A percentile compares a stretch with the other conserved stretches of the same genome.
These are phyloP conservation scores for Lutraria lutraria DNA, from an alignment of 2,888 invertebrate genomes.

Conservation along the genomic window DNA sequence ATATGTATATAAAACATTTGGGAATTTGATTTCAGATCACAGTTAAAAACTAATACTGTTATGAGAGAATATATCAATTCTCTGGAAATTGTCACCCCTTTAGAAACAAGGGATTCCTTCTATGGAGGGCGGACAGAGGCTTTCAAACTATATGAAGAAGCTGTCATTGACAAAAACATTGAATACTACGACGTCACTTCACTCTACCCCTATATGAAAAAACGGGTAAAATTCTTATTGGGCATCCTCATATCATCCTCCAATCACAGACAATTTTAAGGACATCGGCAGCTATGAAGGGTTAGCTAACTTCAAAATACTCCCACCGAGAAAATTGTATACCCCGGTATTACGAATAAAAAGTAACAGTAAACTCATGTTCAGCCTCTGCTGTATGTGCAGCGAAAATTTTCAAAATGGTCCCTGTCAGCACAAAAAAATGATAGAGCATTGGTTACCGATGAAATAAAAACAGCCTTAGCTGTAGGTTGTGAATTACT, in stretches of 20 bases:
- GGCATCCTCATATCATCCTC: constrained; percentile 67
- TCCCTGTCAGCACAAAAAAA: constrained; percentile 42
- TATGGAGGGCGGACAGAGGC: constrained; percentile 78
- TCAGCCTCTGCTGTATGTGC: constrained; percentile 82
- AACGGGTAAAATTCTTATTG: constrained; percentile 71
- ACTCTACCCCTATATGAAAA: constrained; percentile 68
- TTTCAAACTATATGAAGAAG: constrained; percentile 72
- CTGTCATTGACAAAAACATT: constrained; percentile 65
- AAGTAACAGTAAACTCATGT: constrained; percentile 81
- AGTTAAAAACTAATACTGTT: too few relatives aligned
- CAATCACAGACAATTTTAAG: constrained; percentile 72
- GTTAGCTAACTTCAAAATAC: constrained; percentile 73
- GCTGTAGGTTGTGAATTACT: neutral
- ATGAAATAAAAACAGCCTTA: constrained; percentile 55
- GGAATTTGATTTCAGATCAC: too few relatives aligned
- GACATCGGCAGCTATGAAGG: constrained; percentile 72
- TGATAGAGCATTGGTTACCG: constrained; percentile 55
- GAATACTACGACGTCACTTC: constrained; percentile 75
- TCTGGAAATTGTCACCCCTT: too few relatives aligned
- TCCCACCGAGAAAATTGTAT: constrained; percentile 77
- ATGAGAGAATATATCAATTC: too few relatives aligned
- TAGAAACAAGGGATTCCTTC: constrained; percentile 61
- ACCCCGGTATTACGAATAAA: constrained; percentile 80
- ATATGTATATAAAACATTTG: too few relatives aligned
- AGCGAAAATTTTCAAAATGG: constrained; percentile 35